A percentile compares a stretch with the other conserved stretches of the same genome.
Conservation (phyloP, 2,888 invertebrate genomes). For the Bembecia ichneumoniformis region DNA sequence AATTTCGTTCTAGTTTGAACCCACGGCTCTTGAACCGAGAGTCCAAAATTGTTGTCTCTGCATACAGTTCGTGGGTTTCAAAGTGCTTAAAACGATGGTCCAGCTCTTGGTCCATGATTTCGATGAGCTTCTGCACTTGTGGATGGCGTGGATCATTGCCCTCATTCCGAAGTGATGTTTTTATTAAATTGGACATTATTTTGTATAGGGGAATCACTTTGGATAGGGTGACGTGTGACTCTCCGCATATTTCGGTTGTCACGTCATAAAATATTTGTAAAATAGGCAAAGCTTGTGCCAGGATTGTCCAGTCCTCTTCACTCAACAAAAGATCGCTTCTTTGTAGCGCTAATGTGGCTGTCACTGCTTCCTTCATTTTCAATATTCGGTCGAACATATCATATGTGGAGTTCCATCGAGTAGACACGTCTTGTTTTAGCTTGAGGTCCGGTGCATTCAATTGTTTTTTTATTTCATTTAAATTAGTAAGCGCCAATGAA, state of each 20-base stretch:
- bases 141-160: no score
- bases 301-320: slow-evolving; percentile 7
- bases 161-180: neutral
- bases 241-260: neutral
- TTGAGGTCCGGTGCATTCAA: slow-evolving; percentile 9
- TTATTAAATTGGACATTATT: neutral
- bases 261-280: slow-evolving; percentile 2
- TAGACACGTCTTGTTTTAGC: slow-evolving; percentile 12
- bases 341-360: slow-evolving; percentile 7
- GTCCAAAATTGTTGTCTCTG: slow-evolving; percentile 3
- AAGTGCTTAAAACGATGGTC: neutral
- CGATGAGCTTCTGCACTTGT: no score
- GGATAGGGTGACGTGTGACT: slow-evolving; percentile 3
- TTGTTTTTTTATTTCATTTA: slow-evolving; percentile 9
- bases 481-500: slow-evolving; percentile 6
- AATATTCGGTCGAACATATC: slow-evolving; percentile 12
- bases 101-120: no score
- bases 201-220: slow-evolving; percentile 1
- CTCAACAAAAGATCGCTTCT: slow-evolving; percentile 5
- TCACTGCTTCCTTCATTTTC: slow-evolving; percentile 10
- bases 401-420: slow-evolving; percentile 13
- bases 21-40: slow-evolving; percentile 3
- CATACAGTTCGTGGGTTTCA: neutral
- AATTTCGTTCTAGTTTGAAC: neutral
- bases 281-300: slow-evolving; percentile 6